phyloP scores from a whole-genome alignment of 2,797 vertebrate genomes.

The Amphiprion clarkii region DNA sequence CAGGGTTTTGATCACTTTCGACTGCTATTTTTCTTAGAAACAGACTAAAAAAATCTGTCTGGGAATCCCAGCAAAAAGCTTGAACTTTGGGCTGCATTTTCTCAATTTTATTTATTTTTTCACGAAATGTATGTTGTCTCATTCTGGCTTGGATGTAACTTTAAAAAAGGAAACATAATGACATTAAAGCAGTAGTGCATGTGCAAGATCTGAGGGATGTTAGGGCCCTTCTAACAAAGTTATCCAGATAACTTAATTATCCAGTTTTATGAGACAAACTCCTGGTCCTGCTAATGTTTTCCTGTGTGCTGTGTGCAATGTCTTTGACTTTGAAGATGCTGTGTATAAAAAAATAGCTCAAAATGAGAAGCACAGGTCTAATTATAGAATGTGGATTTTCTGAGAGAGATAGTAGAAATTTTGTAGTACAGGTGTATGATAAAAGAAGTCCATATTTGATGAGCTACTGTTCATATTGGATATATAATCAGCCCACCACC shows the following conservation, averaged over 20 bases:
- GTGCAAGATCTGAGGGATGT: too few species aligned
- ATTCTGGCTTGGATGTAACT: too few species aligned
- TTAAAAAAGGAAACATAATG: too few species aligned
- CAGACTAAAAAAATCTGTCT: conserved; percentile 1
- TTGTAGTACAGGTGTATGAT: too few species aligned
- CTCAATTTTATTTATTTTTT: too few species aligned
- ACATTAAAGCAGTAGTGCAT: too few species aligned
- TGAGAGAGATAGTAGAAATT: too few species aligned
- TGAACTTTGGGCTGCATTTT: background rate
- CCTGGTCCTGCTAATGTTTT: background rate
- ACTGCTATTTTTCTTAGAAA: background rate
- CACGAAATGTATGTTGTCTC: too few species aligned
- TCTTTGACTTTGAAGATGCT: background rate
- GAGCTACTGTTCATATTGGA: background rate
- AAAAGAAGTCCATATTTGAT: background rate
- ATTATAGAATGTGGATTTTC: too few species aligned
- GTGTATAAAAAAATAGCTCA: too few species aligned
- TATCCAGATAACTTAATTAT: background rate
- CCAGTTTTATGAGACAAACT: too few species aligned
- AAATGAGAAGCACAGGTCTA: too few species aligned
- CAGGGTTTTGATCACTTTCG: conserved; percentile 41
- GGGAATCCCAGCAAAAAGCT: conserved; percentile 4
- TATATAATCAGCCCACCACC: background rate
- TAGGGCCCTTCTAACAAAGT: background rate
- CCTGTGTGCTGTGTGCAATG: background rate